A percentile compares a stretch with the other conserved stretches of the same genome.
phyloP scores from a whole-genome alignment of 2,888 invertebrate genomes.

The Diadegma fenestrale region DNA sequence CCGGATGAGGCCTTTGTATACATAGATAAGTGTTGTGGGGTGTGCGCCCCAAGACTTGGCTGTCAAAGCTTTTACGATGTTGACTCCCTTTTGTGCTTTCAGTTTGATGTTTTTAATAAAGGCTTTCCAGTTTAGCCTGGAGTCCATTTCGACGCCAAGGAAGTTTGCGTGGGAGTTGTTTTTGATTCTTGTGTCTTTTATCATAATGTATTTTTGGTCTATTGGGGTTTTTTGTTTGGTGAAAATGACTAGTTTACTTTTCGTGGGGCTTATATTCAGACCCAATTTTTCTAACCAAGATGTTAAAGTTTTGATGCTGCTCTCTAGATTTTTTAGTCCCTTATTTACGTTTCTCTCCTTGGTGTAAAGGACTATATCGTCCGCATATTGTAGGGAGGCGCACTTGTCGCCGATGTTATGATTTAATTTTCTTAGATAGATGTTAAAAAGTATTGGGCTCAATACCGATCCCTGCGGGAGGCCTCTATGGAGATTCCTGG shows the following conservation, averaged over 20 bases:
- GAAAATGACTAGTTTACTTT: conserved; percentile 37
- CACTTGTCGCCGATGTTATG: background rate
- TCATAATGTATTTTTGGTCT: background rate
- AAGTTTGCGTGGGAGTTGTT: background rate
- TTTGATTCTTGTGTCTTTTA: background rate
- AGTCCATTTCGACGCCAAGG: conserved; percentile 23
- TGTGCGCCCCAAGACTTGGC: conserved; percentile 39
- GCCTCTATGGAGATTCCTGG: too few relatives aligned
- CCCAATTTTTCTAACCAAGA: conserved; percentile 8
- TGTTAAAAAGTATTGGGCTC: too few relatives aligned
- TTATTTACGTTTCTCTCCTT: background rate
- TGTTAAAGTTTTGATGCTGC: background rate
- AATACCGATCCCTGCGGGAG: too few relatives aligned
- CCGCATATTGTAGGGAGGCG: conserved; percentile 16
- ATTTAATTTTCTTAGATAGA: too few relatives aligned
- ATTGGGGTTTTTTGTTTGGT: background rate
- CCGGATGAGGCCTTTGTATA: conserved; percentile 38
- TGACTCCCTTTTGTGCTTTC: background rate
- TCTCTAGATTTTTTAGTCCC: background rate
- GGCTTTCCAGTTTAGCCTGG: conserved; percentile 35
- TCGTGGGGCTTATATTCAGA: background rate
- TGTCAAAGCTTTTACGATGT: conserved; percentile 6
- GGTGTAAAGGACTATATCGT: conserved; percentile 17
- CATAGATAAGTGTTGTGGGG: background rate
- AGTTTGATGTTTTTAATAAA: background rate